Conservation (phyloP, 2,888 invertebrate species). For the Epirrita christyi region DNA sequence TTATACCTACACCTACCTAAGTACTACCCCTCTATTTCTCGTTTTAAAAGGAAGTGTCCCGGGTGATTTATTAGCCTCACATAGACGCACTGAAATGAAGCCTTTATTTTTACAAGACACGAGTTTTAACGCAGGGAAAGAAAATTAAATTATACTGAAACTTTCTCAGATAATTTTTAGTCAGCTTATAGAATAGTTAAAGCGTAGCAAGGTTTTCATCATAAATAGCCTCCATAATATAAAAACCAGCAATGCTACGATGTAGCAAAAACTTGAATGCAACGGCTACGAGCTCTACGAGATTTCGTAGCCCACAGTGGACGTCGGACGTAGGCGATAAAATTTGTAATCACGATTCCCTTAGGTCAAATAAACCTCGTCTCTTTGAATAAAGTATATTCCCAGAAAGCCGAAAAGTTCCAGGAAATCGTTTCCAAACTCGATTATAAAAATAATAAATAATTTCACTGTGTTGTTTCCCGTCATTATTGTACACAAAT, state of each 20-base stretch:
- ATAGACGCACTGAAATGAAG: constrained; percentile 14
- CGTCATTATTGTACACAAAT: constrained; percentile 5
- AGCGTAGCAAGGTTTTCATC: neutral
- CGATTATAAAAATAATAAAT: constrained; percentile 14
- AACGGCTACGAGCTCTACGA: neutral
- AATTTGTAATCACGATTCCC: neutral
- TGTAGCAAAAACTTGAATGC: neutral
- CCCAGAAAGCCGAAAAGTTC: neutral
- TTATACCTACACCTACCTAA: constrained; percentile 9
- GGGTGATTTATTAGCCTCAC: constrained; percentile 30
- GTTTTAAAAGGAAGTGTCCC: constrained; percentile 28
- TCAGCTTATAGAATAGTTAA: neutral
- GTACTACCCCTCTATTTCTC: constrained; percentile 4
- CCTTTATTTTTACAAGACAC: constrained; percentile 9
- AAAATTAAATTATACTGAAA: constrained; percentile 17
- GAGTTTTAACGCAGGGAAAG: constrained; percentile 6
- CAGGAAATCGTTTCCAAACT: neutral
- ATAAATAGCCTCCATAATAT: neutral
- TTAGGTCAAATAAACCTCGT: neutral
- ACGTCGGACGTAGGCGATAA: neutral
- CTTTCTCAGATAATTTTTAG: neutral
- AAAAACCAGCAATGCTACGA: neutral
- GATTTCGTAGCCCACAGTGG: neutral
- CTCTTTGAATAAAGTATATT: neutral
- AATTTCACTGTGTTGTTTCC: constrained; percentile 5